Evolutionary conservation across 2,888 invertebrate genomes (phyloP), one percentile per base, ranked within the genome.

Genomic region (Caenorhabditis macrosperma): DNA sequence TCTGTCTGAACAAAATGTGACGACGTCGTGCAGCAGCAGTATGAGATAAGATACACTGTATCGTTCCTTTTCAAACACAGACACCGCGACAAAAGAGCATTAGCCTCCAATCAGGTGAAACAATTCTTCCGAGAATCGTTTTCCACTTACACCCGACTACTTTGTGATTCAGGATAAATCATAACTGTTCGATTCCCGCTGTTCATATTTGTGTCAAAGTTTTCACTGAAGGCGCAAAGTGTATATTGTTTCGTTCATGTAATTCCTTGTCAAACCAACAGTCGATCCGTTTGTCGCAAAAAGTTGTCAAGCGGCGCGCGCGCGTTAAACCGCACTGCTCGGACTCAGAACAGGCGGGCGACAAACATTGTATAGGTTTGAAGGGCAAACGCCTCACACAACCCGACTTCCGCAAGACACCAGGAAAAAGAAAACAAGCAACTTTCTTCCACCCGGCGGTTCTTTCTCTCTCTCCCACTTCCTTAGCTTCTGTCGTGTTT

Each of bases 301-400:
- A 55, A 63, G 72, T 72, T 72, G 72, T 72, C 72, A 72, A 72
- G 63, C 71, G 63, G 61, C 20, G 71, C 55, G 61, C 20, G 55
- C 33, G 48, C 57, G 57, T 57, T 57, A 72, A 72, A 72, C 71
- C 71, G 72, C 57, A 44, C 52, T 12, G 52, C 55, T 55, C 30
- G 26, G 54, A 69, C 52, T 55, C 64, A 66, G 41, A 74, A 74
- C 74, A 74, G 64, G 64, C 74, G 74, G 64, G 74, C 64, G 74
- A 46, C 74, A 64, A 64, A 64, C 74, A 74, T 33, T 59, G 74
- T 64, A 74, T 64, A 74, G 74, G 74, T 74, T 74, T 74, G 74
- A 74, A 74, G 74, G 74, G 74, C 74, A 74, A 74, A 52, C 74
- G 74, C 57, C 72, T 72, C 72, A 46, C 48, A 33, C 61, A 54